Evolutionary conservation across 2,113 vertebrate genomes (phyloP), one percentile per base, ranked within the genome.

Genomic region (Andinoacara biseriatus): DNA sequence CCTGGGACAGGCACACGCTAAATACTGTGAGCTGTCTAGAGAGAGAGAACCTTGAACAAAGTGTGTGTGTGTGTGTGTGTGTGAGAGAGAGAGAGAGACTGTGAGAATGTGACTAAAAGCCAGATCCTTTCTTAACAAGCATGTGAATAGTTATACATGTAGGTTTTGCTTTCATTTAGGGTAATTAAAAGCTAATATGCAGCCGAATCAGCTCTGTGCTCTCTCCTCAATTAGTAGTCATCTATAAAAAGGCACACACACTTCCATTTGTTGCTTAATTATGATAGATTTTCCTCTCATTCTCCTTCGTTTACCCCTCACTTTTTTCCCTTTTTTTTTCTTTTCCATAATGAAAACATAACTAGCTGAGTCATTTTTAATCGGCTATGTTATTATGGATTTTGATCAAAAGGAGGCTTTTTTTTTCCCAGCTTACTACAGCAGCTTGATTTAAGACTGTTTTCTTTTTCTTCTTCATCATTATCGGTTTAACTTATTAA

Each of bases 121-220:
- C 24, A 29, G 2, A 63, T 49, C 38, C 10, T 20, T n/a, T 76
- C 5, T 40, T 3, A 9, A 33, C 49, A 31, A 18, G 26, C 58
- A 33, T 56, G 77, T 13, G 46, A 58, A 58, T 58, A 61, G 60
- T 83, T 65, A 35, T 76, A 52, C 24, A 35, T 86, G 52, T 89
- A 83, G 84, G 78, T 90, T 87, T 88, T 87, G 84, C 87, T 84
- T 92, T 89, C 58, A 57, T 92, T 92, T 88, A 89, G 72, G 83
- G 77, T 93, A 93, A 94, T 91, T 93, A 92, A 92, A 87, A 91
- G 88, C 90, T 91, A 92, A 94, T 93, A 87, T 82, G 78, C 61
- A 15, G 74, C 72, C 86, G 79, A 92, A 93, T 88, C 56, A 43
- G 61, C 85, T 87, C 69, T 84, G 81, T 33, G 60, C 87, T 86